Conservation (phyloP, 30 jellyfish, hydroid and myxozoan genomes). For the Turritopsis rubra region DNA sequence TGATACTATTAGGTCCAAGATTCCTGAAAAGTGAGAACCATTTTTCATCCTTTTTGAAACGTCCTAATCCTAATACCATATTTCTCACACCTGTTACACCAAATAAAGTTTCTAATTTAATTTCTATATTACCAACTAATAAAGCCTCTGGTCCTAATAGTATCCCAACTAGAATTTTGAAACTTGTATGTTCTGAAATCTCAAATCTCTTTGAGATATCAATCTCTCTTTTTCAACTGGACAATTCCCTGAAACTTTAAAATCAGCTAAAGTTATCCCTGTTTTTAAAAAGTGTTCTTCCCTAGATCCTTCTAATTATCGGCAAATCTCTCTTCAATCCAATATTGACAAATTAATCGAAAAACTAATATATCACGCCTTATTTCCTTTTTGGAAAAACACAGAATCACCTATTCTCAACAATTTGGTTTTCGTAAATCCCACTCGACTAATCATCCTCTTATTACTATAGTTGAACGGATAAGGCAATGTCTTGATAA, state of each 20-base stretch:
- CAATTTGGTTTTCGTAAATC: too few species aligned
- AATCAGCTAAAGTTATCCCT: too few species aligned
- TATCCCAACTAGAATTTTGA: conserved; percentile 3
- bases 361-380: background rate
- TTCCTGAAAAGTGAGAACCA: background rate
- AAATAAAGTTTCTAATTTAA: background rate
- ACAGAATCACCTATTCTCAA: too few species aligned
- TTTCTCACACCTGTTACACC: background rate
- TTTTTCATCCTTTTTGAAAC: background rate
- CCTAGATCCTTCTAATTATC: too few species aligned
- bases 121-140: too few species aligned
- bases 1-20: background rate
- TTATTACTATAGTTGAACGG: too few species aligned
- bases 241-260: too few species aligned
- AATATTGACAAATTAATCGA: background rate
- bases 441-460: too few species aligned
- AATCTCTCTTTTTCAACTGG: background rate
- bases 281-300: too few species aligned
- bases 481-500: too few species aligned
- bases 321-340: background rate
- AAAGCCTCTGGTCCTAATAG: conserved; percentile 1
- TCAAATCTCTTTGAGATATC: background rate
- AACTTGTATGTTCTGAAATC: background rate
- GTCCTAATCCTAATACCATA: background rate
- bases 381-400: too few species aligned